phyloP scores from a whole-genome alignment of 1,140 invertebrate genomes.

The Drosophila kepulauana region DNA sequence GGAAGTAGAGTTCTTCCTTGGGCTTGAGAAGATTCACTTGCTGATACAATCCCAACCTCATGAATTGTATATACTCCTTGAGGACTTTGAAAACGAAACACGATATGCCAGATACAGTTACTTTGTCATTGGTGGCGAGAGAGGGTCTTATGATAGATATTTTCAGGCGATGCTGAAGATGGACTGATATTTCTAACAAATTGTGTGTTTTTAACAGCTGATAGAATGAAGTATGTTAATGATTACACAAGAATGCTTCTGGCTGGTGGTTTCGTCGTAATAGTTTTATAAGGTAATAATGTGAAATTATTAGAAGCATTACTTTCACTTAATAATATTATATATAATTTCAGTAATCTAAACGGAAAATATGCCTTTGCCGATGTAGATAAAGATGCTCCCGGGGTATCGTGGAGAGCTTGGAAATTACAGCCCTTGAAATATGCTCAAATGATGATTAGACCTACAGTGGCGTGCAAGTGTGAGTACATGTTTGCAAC shows the following conservation, averaged over 20 bases:
- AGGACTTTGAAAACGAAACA: neutral
- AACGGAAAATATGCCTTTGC: constrained; percentile 7
- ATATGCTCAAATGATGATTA: constrained; percentile 20
- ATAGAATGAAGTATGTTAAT: no score
- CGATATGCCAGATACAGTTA: constrained; percentile 20
- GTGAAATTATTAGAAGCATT: neutral
- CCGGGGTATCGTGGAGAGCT: neutral
- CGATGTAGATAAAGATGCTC: no score
- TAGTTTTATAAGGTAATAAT: constrained; percentile 40
- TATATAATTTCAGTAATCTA: constrained; percentile 13
- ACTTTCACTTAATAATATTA: neutral
- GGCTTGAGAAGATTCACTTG: constrained; percentile 21
- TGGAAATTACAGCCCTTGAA: neutral
- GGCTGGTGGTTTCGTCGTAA: neutral
- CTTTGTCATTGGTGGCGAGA: constrained; percentile 76
- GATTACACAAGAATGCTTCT: no score
- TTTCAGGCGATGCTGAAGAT: constrained; percentile 88
- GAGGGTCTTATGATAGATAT: constrained; percentile 88
- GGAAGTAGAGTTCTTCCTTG: constrained; percentile 14
- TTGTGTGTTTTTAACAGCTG: no score
- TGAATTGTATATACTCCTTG: constrained; percentile 14
- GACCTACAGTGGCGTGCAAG: neutral
- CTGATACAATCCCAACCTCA: constrained; percentile 19
- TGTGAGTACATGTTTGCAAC: no score
- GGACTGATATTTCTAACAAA: constrained; percentile 39